phyloP scores from a whole-genome alignment of 1,140 invertebrate genomes.

The Trichogramma pretiosum region DNA sequence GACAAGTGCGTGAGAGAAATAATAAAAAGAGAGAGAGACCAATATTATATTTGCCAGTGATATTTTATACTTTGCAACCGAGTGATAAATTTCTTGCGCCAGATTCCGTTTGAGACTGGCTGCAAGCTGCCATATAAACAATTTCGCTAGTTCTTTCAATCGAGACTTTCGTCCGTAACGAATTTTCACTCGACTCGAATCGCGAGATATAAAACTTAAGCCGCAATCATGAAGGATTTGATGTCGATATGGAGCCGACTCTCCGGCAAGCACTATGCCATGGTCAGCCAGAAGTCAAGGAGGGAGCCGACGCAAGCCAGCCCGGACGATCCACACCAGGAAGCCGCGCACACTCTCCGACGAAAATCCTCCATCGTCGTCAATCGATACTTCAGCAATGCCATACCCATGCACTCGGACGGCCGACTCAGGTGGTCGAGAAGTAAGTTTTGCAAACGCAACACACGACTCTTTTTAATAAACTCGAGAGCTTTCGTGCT shows the following conservation, averaged over 20 bases:
- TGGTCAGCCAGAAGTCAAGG: slow-evolving; percentile 38
- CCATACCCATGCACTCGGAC: slow-evolving; percentile 37
- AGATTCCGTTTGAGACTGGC: too few relatives aligned
- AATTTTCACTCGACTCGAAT: slow-evolving; percentile 1
- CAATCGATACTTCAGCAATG: slow-evolving; percentile 46
- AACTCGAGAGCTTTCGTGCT: too few relatives aligned
- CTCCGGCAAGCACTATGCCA: slow-evolving; percentile 41
- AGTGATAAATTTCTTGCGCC: too few relatives aligned
- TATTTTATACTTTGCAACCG: too few relatives aligned
- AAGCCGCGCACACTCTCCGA: slow-evolving; percentile 22
- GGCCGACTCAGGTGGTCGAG: slow-evolving; percentile 38
- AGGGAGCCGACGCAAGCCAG: slow-evolving; percentile 18
- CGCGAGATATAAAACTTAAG: too few relatives aligned
- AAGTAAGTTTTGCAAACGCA: slow-evolving; percentile 39
- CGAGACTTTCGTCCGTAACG: too few relatives aligned
- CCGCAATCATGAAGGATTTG: slow-evolving; percentile 48
- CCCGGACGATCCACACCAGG: neutral
- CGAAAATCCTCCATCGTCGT: slow-evolving; percentile 46
- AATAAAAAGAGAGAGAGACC: too few relatives aligned
- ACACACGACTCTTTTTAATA: neutral
- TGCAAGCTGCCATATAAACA: too few relatives aligned
- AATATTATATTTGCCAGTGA: too few relatives aligned
- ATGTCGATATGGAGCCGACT: slow-evolving; percentile 48
- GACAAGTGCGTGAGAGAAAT: too few relatives aligned
- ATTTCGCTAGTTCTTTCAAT: too few relatives aligned